Conservation (phyloP, 2,888 invertebrate genomes). For the Sepioteuthis lessoniana region DNA sequence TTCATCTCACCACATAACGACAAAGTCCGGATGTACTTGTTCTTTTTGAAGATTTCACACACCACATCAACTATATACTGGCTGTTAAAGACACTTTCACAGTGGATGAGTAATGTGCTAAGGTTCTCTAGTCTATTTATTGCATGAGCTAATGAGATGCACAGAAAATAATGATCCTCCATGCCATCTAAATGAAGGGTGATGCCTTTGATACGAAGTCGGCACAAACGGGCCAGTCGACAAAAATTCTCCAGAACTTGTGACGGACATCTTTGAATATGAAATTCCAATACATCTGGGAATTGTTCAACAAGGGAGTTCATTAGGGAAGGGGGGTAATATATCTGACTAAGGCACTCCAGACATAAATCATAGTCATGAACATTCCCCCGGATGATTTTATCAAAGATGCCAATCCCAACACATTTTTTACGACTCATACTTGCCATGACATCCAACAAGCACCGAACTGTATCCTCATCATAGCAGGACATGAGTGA, state of each 20-base stretch:
- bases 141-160: constrained; percentile 43
- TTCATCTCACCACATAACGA: constrained; percentile 42
- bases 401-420: constrained; percentile 45
- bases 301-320: constrained; percentile 43
- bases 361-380: constrained; percentile 45
- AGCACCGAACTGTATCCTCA: constrained; percentile 15
- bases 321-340: constrained; percentile 37
- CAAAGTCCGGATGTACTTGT: constrained; percentile 38
- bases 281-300: constrained; percentile 45
- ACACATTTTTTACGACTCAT: constrained; percentile 43
- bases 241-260: constrained; percentile 46
- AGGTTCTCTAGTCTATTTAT: constrained; percentile 39
- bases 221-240: not conserved
- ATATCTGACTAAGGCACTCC: constrained; percentile 48
- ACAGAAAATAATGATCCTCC: constrained; percentile 41
- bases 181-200: constrained; percentile 47
- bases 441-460: constrained; percentile 15
- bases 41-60: constrained; percentile 42
- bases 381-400: constrained; percentile 41
- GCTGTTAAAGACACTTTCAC: constrained; percentile 47
- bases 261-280: constrained; percentile 40
- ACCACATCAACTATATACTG: constrained; percentile 42
- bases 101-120: constrained; percentile 41
- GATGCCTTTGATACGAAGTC: constrained; percentile 36
- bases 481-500: constrained; percentile 42